These are phyloP conservation scores for Lochmaea crataegi DNA, from an alignment of 2,888 invertebrate genomes.

Conservation along the genomic window DNA sequence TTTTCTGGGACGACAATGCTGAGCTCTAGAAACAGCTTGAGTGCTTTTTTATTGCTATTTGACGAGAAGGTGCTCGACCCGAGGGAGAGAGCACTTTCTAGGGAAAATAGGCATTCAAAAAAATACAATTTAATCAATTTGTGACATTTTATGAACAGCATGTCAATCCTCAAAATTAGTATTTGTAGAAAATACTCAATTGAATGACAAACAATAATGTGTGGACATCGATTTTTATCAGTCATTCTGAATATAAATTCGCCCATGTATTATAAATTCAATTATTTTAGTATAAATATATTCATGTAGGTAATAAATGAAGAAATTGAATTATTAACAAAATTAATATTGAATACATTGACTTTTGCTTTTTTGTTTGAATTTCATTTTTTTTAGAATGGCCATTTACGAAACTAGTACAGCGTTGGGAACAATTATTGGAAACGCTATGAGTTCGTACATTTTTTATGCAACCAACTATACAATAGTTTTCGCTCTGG, in stretches of 20 bases:
- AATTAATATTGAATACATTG: not conserved
- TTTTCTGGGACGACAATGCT: too few relatives aligned
- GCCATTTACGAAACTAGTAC: slow-evolving; percentile 46
- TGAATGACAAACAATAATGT: not conserved
- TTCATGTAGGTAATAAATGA: not conserved
- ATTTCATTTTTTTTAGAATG: slow-evolving; percentile 49
- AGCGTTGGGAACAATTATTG: slow-evolving; percentile 41
- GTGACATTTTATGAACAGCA: too few relatives aligned
- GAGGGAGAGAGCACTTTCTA: too few relatives aligned
- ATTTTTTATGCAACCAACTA: slow-evolving; percentile 47
- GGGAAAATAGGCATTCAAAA: too few relatives aligned
- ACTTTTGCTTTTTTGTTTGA: not conserved
- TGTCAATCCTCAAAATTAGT: too few relatives aligned
- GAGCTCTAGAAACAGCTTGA: too few relatives aligned
- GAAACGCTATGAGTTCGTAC: slow-evolving; percentile 44
- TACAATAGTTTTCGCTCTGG: slow-evolving; percentile 38
- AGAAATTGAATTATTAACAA: not conserved
- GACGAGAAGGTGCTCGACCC: too few relatives aligned
- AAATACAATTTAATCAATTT: too few relatives aligned
- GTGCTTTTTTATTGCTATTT: too few relatives aligned
- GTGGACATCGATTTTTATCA: not conserved
- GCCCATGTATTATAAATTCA: not conserved
- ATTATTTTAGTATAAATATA: not conserved
- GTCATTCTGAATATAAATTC: not conserved
- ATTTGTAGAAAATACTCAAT: too few relatives aligned